Base-by-base conservation (phyloP, 2,113 vertebrate genomes). In the Paradisaea rubra region DNA sequence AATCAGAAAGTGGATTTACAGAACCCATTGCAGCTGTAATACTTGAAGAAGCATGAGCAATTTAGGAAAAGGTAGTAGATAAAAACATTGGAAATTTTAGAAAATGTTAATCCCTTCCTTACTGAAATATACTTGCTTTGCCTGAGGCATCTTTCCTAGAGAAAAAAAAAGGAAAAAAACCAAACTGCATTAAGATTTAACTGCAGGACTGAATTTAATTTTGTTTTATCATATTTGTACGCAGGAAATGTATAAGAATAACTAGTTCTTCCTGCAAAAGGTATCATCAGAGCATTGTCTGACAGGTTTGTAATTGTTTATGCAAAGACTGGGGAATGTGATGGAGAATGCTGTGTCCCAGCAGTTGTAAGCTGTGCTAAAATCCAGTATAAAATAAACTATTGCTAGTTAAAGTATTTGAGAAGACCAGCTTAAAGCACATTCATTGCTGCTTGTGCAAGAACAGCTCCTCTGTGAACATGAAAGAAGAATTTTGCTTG, bases 1-100 rank as follows among this genome's bases (percentile, higher is more conserved):
- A 83, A 94, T 90, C 94, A 86, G 85, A 86, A 88, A 87, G 82
- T 71, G 39, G 71, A 82, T 89, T 94, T 88, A 77, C 44, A 88
- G 60, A 90, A 88, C n/a, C 59, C 47, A 83, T 70, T 85, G 81
- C 50, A 72, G 44, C 81, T 81, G 77, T 95, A 94, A 83, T 78
- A 95, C 71, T 13, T 49, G 71, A 86, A 77, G 71, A 76, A 90
- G 68, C 81, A 70, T 95, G 91, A 95, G 79, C 72, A 88, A 68
- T 94, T 89, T 93, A 93, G 56, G 71, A 73, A 91, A 87, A 94
- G 49, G 64, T 91, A 70, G 33, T 28, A 85, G 70, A 89, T 86
- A 83, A 90, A 96, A 91, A 82, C 37, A 45, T 22, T 74, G 68
- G 76, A 80, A 94, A 83, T 73, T 88, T 93, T 73, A 90, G 66